Evolutionary conservation across 2,797 vertebrate genomes (phyloP).

Genomic region (Crax fasciolata): DNA sequence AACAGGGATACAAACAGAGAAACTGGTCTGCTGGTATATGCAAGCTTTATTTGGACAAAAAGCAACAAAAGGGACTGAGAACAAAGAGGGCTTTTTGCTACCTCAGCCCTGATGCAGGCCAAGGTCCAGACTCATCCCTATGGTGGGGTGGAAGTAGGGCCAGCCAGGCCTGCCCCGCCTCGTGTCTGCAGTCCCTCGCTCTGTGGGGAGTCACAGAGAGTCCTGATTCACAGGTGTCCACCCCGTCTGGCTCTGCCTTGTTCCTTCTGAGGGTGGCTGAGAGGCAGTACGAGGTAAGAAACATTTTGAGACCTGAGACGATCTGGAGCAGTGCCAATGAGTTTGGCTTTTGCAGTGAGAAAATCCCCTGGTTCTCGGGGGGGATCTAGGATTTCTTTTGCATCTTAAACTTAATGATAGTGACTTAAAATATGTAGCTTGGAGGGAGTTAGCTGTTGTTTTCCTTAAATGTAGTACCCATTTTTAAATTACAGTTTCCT

Average conservation of each 20-base stretch:
- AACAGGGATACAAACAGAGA: constrained; percentile 13
- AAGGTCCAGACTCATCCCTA: not conserved
- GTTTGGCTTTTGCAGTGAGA: not conserved
- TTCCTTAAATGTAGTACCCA: not conserved
- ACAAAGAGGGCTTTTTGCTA: constrained; percentile 18
- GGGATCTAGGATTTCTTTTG: not conserved
- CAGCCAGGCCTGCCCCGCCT: not conserved
- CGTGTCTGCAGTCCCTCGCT: not conserved
- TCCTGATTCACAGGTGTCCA: not conserved
- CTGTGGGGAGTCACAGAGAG: not conserved
- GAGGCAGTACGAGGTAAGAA: fast-evolving
- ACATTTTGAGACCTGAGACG: not conserved
- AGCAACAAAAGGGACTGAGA: not conserved
- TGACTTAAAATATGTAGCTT: not conserved
- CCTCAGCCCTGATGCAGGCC: not conserved
- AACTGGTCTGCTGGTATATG: not conserved
- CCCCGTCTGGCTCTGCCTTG: not conserved
- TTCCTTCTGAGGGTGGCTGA: not conserved
- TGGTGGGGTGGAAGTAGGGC: not conserved
- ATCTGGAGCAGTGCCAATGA: not conserved
- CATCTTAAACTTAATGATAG: not conserved
- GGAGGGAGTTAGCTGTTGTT: not conserved
- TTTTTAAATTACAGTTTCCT: not conserved
- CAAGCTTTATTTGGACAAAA: not conserved
- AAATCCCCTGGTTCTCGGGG: not conserved